A percentile compares a stretch with the other conserved stretches of the same genome.
Conservation (phyloP, 2,113 vertebrate genomes). For the Elanoides forficatus region DNA sequence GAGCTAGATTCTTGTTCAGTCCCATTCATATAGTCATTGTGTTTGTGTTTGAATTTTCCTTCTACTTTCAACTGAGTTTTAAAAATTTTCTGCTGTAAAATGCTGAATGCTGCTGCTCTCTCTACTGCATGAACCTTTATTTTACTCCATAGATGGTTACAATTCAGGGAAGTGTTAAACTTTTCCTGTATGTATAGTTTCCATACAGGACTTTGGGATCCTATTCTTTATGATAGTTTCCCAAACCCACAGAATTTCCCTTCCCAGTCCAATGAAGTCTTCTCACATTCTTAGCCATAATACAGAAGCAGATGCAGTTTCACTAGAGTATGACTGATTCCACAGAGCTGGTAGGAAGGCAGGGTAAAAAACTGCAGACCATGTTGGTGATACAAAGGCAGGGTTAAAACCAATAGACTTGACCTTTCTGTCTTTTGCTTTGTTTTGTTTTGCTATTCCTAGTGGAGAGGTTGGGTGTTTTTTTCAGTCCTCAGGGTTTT, state of each 20-base stretch:
- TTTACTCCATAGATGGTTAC: not conserved
- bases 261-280: not conserved
- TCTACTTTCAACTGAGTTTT: not conserved
- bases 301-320: not conserved
- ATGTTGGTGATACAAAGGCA: not conserved
- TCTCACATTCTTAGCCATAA: not conserved
- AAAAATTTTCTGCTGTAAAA: not conserved
- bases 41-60: not conserved
- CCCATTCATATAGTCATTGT: not conserved
- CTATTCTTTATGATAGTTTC: not conserved
- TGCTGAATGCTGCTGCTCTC: not conserved
- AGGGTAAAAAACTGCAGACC: rapidly evolving
- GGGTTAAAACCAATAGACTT: not conserved
- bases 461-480: not conserved
- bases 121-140: not conserved
- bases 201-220: not conserved
- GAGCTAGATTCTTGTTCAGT: not conserved
- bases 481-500: not conserved
- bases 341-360: not conserved
- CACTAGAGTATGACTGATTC: not conserved
- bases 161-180: not conserved
- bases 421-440: not conserved
- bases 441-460: not conserved
- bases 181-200: not conserved
- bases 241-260: not conserved